Conservation (phyloP, 2,797 vertebrate species). For the Phrynocephalus vlangalii region DNA sequence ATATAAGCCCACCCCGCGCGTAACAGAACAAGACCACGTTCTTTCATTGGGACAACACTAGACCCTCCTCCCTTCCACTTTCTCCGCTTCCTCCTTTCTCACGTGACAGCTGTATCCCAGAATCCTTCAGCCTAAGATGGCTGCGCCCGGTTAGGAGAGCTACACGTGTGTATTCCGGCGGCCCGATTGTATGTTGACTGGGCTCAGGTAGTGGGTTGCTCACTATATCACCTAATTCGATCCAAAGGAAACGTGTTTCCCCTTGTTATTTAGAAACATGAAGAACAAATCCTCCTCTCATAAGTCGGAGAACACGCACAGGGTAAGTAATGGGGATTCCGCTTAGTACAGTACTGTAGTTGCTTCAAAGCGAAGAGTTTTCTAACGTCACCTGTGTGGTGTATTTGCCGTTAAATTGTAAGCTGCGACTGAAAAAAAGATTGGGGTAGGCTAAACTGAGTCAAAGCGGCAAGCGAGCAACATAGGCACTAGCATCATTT, state of each 20-base stretch:
- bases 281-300: constrained; percentile 91
- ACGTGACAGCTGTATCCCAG: constrained; percentile 67
- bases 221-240: accelerated
- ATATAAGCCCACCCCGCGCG: not conserved
- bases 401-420: no score
- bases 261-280: constrained; percentile 76
- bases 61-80: not conserved
- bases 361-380: not conserved
- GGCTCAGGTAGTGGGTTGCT: not conserved
- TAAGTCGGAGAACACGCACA: constrained; percentile 91
- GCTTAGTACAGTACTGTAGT: not conserved
- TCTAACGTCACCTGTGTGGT: not conserved
- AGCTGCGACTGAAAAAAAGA: not conserved
- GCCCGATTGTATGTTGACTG: no score
- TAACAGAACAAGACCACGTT: no score
- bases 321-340: constrained; percentile 80
- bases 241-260: not conserved
- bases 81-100: constrained; percentile 31
- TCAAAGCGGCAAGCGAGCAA: no score
- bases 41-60: not conserved
- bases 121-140: constrained; percentile 81
- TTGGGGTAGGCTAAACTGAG: not conserved
- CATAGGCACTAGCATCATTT: not conserved
- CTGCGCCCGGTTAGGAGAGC: constrained; percentile 62
- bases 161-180: constrained; percentile 74